Evolutionary conservation across 2,113 vertebrate genomes (phyloP).

Genomic region (Barnardius zonarius): DNA sequence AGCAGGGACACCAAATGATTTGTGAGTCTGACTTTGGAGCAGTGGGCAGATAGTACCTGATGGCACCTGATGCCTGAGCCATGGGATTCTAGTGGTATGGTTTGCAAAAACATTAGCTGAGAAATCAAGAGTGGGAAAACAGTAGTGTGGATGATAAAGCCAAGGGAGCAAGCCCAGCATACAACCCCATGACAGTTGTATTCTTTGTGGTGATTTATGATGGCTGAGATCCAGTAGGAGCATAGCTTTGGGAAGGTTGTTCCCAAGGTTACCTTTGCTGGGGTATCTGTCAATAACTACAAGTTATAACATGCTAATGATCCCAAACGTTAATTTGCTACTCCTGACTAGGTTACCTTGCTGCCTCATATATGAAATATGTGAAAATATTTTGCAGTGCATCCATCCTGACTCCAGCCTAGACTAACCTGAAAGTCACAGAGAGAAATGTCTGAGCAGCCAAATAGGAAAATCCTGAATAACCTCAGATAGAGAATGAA

Average conservation of each 20-base stretch:
- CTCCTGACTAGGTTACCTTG: background rate
- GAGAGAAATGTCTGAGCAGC: background rate
- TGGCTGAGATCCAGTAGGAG: background rate
- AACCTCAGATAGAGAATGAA: background rate
- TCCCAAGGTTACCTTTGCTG: slow-evolving; percentile 1
- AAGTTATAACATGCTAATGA: background rate
- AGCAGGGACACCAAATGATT: background rate
- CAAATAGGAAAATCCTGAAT: background rate
- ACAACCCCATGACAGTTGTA: background rate
- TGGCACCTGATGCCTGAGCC: background rate
- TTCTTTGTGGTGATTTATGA: slow-evolving; percentile 14
- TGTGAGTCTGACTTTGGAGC: background rate
- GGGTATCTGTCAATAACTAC: background rate
- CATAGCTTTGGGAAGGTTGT: background rate
- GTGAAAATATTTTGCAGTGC: background rate
- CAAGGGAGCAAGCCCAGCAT: background rate
- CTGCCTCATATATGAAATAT: background rate
- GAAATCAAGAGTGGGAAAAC: background rate
- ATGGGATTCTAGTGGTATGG: background rate
- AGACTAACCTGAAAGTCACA: background rate
- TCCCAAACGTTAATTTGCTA: background rate
- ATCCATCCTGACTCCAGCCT: accelerated
- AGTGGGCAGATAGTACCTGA: background rate
- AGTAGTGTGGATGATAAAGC: background rate
- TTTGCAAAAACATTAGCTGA: background rate